A percentile compares a stretch with the other conserved stretches of the same genome.
Conservation (phyloP, 1,140 invertebrate genomes). For the Halesus radiatus region DNA sequence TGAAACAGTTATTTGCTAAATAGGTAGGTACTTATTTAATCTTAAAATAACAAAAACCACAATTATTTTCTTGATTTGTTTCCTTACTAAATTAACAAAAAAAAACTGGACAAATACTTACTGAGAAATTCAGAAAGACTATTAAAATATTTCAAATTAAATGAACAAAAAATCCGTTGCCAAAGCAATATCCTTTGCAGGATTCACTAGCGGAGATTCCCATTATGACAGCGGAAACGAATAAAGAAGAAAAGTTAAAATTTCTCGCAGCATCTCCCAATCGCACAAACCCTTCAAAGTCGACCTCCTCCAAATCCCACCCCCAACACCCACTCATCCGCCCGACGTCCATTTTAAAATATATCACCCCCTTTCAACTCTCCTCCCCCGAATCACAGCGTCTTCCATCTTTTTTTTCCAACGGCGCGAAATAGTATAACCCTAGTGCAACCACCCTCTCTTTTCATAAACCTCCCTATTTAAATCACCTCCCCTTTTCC, state of each 20-base stretch:
- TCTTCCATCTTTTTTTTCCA: conserved; percentile 41
- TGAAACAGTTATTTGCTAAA: too few species aligned
- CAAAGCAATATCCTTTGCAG: conserved; percentile 15
- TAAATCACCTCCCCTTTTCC: conserved; percentile 8
- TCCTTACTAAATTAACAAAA: too few species aligned
- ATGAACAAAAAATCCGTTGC: conserved; percentile 12
- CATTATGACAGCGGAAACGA: conserved; percentile 51
- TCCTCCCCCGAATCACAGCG: conserved; percentile 12
- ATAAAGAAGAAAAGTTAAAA: conserved; percentile 55
- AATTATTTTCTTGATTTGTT: too few species aligned
- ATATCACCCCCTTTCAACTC: conserved; percentile 12
- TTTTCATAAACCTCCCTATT: conserved; percentile 17
- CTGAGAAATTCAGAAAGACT: too few species aligned
- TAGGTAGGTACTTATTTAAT: too few species aligned
- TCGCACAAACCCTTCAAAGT: conserved; percentile 37
- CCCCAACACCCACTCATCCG: background rate
- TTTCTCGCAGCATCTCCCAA: conserved; percentile 36
- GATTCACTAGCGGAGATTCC: conserved; percentile 40
- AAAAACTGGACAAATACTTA: too few species aligned
- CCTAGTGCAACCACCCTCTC: conserved; percentile 16
- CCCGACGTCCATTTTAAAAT: conserved; percentile 40
- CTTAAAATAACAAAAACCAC: too few species aligned
- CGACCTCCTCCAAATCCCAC: conserved; percentile 10
- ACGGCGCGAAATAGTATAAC: conserved; percentile 31
- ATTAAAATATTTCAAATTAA: too few species aligned